phyloP scores from a whole-genome alignment of 2,888 invertebrate species.

The Parascotia fuliginaria region DNA sequence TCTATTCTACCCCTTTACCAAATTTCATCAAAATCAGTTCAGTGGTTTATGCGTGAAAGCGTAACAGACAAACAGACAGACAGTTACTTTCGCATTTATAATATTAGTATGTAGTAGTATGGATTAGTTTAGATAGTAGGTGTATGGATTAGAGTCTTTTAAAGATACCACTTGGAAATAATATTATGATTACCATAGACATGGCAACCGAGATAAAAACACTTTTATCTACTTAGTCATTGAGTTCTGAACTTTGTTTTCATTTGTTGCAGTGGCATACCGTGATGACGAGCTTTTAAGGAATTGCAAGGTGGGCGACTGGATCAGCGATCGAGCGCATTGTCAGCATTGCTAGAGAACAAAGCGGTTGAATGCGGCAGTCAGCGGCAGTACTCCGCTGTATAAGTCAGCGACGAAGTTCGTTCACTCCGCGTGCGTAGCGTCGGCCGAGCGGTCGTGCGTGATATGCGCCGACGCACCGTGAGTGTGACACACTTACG shows the following conservation, averaged over 20 bases:
- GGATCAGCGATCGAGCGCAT: constrained; percentile 34
- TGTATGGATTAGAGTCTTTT: too few species aligned
- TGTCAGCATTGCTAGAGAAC: constrained; percentile 13
- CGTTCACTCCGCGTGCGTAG: constrained; percentile 43
- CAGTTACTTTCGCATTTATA: too few species aligned
- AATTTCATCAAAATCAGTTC: too few species aligned
- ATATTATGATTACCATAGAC: not conserved
- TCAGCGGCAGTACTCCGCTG: constrained; percentile 21
- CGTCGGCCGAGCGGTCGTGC: constrained; percentile 50
- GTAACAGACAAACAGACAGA: too few species aligned
- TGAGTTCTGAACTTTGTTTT: constrained; percentile 20
- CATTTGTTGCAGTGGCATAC: constrained; percentile 32
- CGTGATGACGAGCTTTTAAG: constrained; percentile 40
- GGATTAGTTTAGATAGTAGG: too few species aligned
- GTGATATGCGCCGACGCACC: constrained; percentile 62
- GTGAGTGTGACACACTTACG: constrained; percentile 65
- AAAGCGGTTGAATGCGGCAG: constrained; percentile 21
- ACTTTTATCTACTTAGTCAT: constrained; percentile 12
- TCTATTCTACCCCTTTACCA: too few species aligned
- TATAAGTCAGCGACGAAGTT: constrained; percentile 28
- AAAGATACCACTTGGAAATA: not conserved
- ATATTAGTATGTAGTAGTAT: too few species aligned
- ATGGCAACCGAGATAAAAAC: constrained; percentile 1
- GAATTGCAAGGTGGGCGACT: constrained; percentile 47
- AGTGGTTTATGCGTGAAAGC: too few species aligned